phyloP scores from a whole-genome alignment of 1,140 invertebrate species.

The Uloborus diversus region DNA sequence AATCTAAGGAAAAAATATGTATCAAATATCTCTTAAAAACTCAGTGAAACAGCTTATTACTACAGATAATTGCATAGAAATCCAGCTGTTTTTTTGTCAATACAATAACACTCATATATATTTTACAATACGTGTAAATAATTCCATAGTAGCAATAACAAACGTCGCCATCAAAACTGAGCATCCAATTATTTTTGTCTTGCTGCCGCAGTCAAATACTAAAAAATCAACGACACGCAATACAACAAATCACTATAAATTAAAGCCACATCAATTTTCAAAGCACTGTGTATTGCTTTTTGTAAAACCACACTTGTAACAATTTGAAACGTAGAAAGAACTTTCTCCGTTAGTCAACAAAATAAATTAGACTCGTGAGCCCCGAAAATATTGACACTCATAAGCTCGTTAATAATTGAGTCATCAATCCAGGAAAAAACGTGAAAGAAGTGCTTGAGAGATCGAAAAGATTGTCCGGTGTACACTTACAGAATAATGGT shows the following conservation, averaged over 20 bases:
- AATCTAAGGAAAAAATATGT: constrained; percentile 13
- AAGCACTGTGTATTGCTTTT: constrained; percentile 37
- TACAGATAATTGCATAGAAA: constrained; percentile 49
- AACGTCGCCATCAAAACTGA: constrained; percentile 50
- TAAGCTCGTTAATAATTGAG: constrained; percentile 55
- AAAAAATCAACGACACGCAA: constrained; percentile 53
- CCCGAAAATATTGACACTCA: constrained; percentile 52
- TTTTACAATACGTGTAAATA: constrained; percentile 51
- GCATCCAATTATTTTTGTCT: constrained; percentile 53
- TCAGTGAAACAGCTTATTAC: constrained; percentile 31
- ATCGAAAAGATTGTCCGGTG: constrained; percentile 52
- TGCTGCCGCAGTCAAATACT: constrained; percentile 47
- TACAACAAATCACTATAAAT: constrained; percentile 51
- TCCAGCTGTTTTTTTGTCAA: constrained; percentile 34
- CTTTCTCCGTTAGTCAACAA: constrained; percentile 46
- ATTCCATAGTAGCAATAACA: constrained; percentile 45
- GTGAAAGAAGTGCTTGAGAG: constrained; percentile 56
- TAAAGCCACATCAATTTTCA: constrained; percentile 37
- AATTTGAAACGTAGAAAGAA: constrained; percentile 49
- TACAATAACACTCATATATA: constrained; percentile 55
- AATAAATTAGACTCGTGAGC: constrained; percentile 40
- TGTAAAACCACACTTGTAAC: constrained; percentile 46
- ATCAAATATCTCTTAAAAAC: constrained; percentile 43
- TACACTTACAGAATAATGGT: constrained; percentile 53
- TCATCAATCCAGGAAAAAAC: constrained; percentile 55